Base-by-base conservation (phyloP, 2,113 vertebrate genomes). In the Mesoclemmys tuberculata region DNA sequence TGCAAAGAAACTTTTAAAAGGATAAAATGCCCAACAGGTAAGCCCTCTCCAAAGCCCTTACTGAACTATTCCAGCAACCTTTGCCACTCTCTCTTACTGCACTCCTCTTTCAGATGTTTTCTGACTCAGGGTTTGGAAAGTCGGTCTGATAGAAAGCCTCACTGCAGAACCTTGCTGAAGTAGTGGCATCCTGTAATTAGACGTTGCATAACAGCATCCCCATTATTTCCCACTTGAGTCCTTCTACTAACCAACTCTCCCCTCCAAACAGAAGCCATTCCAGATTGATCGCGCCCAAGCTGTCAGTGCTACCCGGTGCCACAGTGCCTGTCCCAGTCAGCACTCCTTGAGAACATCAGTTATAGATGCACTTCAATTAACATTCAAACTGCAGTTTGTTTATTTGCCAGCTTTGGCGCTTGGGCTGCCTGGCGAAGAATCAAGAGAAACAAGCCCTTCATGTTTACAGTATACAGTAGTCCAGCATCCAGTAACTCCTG, bases 211-310 rank as follows among this genome's bases (percentile, higher is more conserved):
- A 87, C 90, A 96, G 82, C 95, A 96, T 48, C 89, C 94, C 90
- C 91, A 78, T n/a, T 2, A 75, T 95, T 94, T 93, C 87, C 58
- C 89, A 2, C 90, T 95, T 6, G 90, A 92, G 91, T 97, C 95
- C 93, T 94, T 93, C 93, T 49, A 4, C 94, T 1, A 93, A 87
- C 38, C 92, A 95, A 19, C 58, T 6, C 64, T 68, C 64, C n/a
- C 16, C 64, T 51, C 14, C 94, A 95, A 97, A 94, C 29, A 16
- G 21, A n/a, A 95, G 96, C 96, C 93, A 91, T 89, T 93, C 89
- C 90, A 94, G 93, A 82, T 92, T 55, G 81, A 6, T 80, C n/a
- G 84, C 21, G 90, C 88, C 51, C 27, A 13, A 6, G 5, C 54
- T 85, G 8, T 19, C 85, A 56, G 82, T 1, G 71, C 92, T 78